Conservation (phyloP, 2,113 vertebrate species). For the Chaetorhynchus papuensis region DNA sequence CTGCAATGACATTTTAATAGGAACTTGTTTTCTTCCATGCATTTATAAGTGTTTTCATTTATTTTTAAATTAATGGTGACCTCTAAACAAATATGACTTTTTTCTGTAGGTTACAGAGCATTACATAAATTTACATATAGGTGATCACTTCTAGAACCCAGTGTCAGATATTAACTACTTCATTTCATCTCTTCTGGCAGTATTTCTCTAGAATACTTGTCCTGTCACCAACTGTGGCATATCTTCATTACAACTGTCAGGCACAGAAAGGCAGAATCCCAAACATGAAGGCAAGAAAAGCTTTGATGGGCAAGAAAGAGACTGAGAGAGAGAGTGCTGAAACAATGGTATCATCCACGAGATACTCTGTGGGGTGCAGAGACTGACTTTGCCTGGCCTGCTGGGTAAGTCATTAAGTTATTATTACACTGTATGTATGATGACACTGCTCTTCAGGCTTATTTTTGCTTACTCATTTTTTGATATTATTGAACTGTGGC, state of each 20-base stretch:
- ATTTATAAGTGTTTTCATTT: neutral
- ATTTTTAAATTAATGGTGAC: neutral
- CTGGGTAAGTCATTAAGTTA: neutral
- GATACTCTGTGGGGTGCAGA: neutral
- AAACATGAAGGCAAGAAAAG: neutral
- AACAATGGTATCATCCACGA: neutral
- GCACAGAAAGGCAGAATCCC: neutral
- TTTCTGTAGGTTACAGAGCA: neutral
- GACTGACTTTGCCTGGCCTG: neutral
- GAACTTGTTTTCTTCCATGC: neutral
- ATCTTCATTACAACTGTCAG: conserved; percentile 14
- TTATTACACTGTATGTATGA: neutral
- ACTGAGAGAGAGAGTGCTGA: neutral
- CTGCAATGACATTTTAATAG: neutral
- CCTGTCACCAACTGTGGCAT: neutral
- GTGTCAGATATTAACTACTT: neutral
- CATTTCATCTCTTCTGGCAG: neutral
- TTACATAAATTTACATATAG: neutral
- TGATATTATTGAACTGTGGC: neutral
- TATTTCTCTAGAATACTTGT: neutral
- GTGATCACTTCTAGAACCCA: neutral
- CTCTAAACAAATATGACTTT: neutral
- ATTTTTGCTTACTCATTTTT: neutral
- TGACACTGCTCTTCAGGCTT: neutral
- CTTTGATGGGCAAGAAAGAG: neutral